phyloP scores from a whole-genome alignment of 2,113 vertebrate genomes.

The Myanophis thanlyinensis region DNA sequence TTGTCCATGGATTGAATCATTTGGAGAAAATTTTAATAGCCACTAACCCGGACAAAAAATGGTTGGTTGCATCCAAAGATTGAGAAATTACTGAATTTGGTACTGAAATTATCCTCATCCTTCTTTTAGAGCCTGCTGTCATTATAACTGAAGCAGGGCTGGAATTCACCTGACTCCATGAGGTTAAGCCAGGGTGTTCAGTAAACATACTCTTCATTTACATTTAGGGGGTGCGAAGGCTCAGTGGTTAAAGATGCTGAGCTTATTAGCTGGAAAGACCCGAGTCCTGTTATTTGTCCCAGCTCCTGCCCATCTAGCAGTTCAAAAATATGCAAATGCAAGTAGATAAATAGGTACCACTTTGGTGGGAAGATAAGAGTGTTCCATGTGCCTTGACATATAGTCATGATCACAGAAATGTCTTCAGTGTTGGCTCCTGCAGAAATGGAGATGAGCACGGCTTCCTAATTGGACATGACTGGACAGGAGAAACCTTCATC shows the following conservation, averaged over 20 bases:
- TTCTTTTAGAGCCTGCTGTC: neutral
- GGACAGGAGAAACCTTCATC: neutral
- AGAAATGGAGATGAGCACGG: neutral
- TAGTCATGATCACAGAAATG: neutral
- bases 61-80: neutral
- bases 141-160: neutral
- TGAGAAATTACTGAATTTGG: neutral
- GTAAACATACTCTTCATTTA: neutral
- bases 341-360: neutral
- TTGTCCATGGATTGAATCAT: neutral
- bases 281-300: neutral
- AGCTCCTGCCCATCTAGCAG: neutral
- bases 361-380: neutral
- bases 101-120: neutral
- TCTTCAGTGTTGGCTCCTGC: neutral
- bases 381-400: neutral
- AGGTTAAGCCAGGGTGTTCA: neutral
- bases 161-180: neutral
- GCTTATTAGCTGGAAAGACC: neutral
- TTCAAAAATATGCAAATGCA: neutral
- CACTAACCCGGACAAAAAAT: neutral
- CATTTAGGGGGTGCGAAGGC: neutral
- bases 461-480: neutral
- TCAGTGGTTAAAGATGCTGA: neutral
- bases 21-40: neutral